Evolutionary conservation across 2,888 invertebrate genomes (phyloP), one percentile per base, ranked within the genome.

Genomic region (Melangyna quadrimaculata): DNA sequence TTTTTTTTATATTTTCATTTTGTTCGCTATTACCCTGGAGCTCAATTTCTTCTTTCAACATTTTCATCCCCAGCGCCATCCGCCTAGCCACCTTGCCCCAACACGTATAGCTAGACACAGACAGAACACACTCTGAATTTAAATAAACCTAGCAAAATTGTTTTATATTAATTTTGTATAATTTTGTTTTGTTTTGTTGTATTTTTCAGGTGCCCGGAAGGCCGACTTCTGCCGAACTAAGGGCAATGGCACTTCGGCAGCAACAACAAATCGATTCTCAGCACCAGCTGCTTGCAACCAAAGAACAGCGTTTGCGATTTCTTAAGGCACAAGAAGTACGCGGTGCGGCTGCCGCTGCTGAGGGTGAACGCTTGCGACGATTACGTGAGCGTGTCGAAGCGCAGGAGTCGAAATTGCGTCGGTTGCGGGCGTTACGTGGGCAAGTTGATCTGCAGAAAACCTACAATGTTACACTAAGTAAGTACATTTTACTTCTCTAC

Each of bases 221-320:
- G 96, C 94, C 97, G 94, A 96, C 96, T 93, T 95, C 98, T 94
- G 95, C 96, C 93, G 98, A 98, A 95, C 96, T 98, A 94, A 98
- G 98, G 94, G 98, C 98, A 93, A 98, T 98, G 98, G 98, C 98
- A 92, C 95, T 97, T 93, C 95, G 98, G 91, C 99, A 99, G 94
- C 98, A 98, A 94, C 97, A 98, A 93, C 98, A 98, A 95, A 98
- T 98, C 92, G 98, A 98, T 94, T 96, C 97, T 91, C 98, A 98
- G 94, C 97, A 97, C 92, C 94, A 92, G 93, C 94, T 97, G 93
- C 94, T 98, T 91, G 96, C 97, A 90, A 97, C 97, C 90, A 97
- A 97, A 93, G 98, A 98, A 93, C 97, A 98, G 93, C 94, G 98
- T 90, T 94, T 98, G 92, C 95, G 98, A 91, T 98, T 97, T 94